A percentile compares a stretch with the other conserved stretches of the same genome.
Evolutionary conservation across 2,888 invertebrate species (phyloP).

Genomic region (Laothoe populi): DNA sequence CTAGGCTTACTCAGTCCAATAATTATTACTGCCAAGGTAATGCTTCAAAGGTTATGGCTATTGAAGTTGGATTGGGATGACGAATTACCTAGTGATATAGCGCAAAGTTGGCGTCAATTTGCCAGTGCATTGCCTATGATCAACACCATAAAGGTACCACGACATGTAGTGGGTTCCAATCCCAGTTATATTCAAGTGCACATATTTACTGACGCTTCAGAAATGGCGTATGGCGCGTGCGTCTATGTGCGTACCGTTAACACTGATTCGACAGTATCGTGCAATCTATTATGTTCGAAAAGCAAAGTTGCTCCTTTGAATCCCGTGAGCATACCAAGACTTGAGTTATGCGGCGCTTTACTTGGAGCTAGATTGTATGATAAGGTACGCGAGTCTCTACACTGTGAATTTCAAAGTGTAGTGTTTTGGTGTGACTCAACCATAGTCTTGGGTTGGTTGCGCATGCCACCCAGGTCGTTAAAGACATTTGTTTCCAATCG

Average conservation of each 20-base stretch:
- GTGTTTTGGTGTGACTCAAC: not conserved
- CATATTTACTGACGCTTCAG: slow-evolving; percentile 28
- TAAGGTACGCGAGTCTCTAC: not conserved
- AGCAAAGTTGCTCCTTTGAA: not conserved
- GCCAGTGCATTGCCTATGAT: not conserved
- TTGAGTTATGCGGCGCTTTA: not conserved
- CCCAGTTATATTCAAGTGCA: not conserved
- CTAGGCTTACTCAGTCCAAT: not conserved
- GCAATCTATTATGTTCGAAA: not conserved
- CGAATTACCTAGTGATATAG: not conserved
- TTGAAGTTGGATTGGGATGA: not conserved
- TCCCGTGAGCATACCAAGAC: not conserved
- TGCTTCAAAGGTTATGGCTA: slow-evolving; percentile 3
- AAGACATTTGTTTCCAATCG: too few species aligned
- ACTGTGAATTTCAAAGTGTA: not conserved
- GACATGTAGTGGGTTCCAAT: too few species aligned
- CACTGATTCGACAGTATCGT: not conserved
- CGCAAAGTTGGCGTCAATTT: not conserved
- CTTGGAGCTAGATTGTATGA: not conserved
- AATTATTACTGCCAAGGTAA: too few species aligned
- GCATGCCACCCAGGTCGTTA: too few species aligned
- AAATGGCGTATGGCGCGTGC: slow-evolving; percentile 16
- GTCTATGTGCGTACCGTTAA: not conserved
- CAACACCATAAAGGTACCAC: too few species aligned
- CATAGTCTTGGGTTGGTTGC: too few species aligned